phyloP scores from a whole-genome alignment of 30 jellyfish, hydroid and myxozoan genomes.

The Pelagia noctiluca region DNA sequence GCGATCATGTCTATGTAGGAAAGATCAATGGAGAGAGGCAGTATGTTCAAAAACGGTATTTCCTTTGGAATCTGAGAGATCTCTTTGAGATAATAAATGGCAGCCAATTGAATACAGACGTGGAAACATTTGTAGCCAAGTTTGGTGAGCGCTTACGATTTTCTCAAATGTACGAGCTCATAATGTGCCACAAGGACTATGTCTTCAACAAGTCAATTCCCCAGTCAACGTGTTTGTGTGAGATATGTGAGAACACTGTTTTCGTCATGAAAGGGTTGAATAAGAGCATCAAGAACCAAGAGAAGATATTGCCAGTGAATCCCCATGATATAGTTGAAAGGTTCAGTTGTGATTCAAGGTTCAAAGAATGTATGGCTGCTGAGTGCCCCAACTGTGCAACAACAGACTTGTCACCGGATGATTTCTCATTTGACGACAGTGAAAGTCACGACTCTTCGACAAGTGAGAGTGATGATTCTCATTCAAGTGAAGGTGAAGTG shows the following conservation, averaged over 20 bases:
- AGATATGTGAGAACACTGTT: conserved; percentile 53
- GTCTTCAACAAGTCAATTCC: conserved; percentile 44
- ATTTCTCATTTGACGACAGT: conserved; percentile 24
- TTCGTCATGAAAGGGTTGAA: conserved; percentile 35
- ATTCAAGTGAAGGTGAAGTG: too few species aligned
- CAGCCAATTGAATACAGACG: not conserved
- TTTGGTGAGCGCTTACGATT: conserved; percentile 13
- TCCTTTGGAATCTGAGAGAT: conserved; percentile 62
- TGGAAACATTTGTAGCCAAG: conserved; percentile 23
- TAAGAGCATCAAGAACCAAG: conserved; percentile 11
- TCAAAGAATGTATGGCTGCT: conserved; percentile 16
- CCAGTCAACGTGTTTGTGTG: conserved; percentile 42
- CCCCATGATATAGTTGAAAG: conserved; percentile 15
- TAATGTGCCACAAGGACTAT: conserved; percentile 28
- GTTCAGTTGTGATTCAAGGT: conserved; percentile 23
- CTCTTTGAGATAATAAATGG: conserved; percentile 20
- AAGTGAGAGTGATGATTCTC: too few species aligned
- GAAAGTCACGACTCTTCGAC: too few species aligned
- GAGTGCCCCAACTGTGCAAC: conserved; percentile 30
- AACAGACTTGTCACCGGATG: conserved; percentile 14
- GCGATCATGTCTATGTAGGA: conserved; percentile 31
- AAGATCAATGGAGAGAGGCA: conserved; percentile 48
- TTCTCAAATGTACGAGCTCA: conserved; percentile 10
- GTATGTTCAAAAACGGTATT: conserved; percentile 55
- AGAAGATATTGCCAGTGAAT: conserved; percentile 16